Base-by-base conservation (phyloP, 2,888 invertebrate genomes). In the Rhamphomyia laevipes region DNA sequence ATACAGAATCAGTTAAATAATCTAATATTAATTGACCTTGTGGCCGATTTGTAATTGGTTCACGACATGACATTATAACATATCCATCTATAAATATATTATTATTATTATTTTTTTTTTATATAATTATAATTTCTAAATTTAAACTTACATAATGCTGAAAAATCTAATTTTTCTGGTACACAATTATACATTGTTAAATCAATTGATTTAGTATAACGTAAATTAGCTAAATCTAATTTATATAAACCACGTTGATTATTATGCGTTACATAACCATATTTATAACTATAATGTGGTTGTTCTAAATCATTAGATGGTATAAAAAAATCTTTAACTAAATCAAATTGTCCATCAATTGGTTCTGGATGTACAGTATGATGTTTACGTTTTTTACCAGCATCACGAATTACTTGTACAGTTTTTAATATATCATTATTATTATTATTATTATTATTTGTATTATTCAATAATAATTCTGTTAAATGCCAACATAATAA, bases 331-430 rank as follows among this genome's bases (percentile, higher is more conserved):
- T 77, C 75, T 56, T 76, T 74, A 6, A 84, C 83, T 57, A 83
- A 72, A 68, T 85, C 84, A 64, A 84, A 84, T 62, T 83, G 81
- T 13, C 83, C 82, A 59, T 84, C 83, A 41, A 85, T 81, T 1
- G 84, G 84, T 61, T 84, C 81, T 2, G 82, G 81, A 63, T 82
- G 82, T 2, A 82, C 80, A 1, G 82, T 80, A 61, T 80, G 80
- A 63, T 85, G 85, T 61, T 82, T 82, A 49, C 78, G 73, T 63
- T 81, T 81, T 63, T 83, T 80, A 16, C 80, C 78, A 27, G 84
- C 84, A 62, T 82, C 82, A 43, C 84, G 68, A 55, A 85, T 83
- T n/a, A 85, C 78, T 65, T 77, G 67, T 13, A 60, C 48, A 11
- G 53, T 55, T 48, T 56, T 56, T 40, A 40, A 40, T 40, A 40